Evolutionary conservation across 2,797 vertebrate genomes (phyloP).

Genomic region (Ambastaia sidthimunki): DNA sequence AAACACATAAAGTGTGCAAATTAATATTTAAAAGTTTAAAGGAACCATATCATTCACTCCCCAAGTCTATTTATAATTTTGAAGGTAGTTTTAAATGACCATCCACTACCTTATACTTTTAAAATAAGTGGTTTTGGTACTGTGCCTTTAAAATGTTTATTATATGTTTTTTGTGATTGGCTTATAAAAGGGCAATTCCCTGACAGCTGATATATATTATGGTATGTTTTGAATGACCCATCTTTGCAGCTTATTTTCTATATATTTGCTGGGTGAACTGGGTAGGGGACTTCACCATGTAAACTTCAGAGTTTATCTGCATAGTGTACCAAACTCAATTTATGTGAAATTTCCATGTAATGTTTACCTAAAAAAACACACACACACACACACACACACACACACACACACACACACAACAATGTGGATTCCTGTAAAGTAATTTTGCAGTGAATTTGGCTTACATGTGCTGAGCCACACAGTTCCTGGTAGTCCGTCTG

Average conservation of each 20-base stretch:
- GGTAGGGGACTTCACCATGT: not conserved
- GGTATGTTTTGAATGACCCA: not conserved
- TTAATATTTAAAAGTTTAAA: conserved; percentile 27
- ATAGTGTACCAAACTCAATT: not conserved
- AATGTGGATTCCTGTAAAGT: not conserved
- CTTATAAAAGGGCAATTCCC: no score
- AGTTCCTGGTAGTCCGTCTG: conserved; percentile 86
- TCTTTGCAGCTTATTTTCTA: not conserved
- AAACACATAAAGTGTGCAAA: not conserved
- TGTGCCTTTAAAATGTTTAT: not conserved
- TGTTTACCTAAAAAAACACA: no score
- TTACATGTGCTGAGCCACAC: conserved; percentile 82
- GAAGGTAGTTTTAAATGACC: not conserved
- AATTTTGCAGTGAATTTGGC: not conserved
- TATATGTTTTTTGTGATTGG: no score
- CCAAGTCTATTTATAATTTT: not conserved
- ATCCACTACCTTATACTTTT: no score
- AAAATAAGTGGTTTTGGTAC: no score
- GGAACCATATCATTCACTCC: not conserved
- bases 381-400: no score
- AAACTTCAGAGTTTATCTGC: not conserved
- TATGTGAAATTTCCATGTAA: no score
- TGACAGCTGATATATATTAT: not conserved
- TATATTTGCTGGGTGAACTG: not conserved
- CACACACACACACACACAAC: no score